Conservation (phyloP, 23 tunicate genomes). For the Trididemnum nubilum region DNA sequence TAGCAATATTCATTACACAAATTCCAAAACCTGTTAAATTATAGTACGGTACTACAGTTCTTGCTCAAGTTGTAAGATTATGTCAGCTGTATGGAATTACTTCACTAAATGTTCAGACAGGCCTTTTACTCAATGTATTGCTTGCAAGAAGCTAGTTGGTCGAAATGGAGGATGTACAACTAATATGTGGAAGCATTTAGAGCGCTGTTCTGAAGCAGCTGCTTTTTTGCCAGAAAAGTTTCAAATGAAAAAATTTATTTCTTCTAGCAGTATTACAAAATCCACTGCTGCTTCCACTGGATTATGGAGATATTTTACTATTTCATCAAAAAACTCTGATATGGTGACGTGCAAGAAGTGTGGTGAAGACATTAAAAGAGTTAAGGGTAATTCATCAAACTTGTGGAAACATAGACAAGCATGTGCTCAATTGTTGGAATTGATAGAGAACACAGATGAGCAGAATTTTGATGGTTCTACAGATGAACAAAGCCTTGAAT, state of each 20-base stretch:
- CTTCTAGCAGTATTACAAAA: neutral
- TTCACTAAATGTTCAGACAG: conserved; percentile 13
- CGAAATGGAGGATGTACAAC: conserved; percentile 1
- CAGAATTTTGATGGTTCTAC: neutral
- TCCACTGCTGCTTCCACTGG: neutral
- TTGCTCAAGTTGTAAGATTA: no score
- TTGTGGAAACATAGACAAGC: conserved; percentile 14
- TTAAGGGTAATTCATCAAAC: conserved; percentile 1
- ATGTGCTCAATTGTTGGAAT: neutral
- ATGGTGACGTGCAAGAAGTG: conserved; percentile 20
- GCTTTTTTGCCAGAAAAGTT: neutral
- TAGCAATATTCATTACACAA: no score
- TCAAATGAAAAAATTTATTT: neutral
- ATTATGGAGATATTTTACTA: neutral
- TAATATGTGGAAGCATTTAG: conserved; percentile 9
- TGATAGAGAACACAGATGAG: neutral
- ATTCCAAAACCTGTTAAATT: no score
- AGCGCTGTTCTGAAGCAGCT: neutral
- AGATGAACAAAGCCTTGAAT: neutral
- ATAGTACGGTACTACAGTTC: no score
- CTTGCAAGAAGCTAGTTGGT: neutral
- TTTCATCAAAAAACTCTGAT: neutral
- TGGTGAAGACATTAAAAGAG: neutral
- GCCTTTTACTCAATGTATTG: neutral
- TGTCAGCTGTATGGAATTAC: conserved; percentile 36